Conservation (phyloP, 2,113 vertebrate species). For the Malaclemys terrapin region DNA sequence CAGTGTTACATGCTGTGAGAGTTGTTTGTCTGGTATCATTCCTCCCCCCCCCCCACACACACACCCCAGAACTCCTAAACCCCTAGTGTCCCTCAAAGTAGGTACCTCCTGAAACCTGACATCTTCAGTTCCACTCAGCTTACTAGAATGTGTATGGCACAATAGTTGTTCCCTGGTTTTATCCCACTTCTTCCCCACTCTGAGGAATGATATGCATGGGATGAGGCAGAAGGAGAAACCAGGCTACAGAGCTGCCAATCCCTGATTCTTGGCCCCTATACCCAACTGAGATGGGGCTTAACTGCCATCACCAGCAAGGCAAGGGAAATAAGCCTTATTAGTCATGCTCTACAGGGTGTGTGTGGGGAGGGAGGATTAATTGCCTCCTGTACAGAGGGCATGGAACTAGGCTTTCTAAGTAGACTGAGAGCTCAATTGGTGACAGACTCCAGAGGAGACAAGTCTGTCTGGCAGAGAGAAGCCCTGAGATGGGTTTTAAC, state of each 20-base stretch:
- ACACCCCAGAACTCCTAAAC: neutral
- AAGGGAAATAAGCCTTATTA: neutral
- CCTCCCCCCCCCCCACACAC: no score
- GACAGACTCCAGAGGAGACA: neutral
- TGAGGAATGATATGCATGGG: neutral
- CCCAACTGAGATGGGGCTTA: neutral
- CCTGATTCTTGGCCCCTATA: neutral
- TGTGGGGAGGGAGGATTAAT: neutral
- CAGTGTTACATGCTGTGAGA: neutral
- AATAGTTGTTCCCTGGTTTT: neutral
- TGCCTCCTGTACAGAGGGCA: neutral
- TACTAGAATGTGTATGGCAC: neutral
- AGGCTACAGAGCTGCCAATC: neutral
- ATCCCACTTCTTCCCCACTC: neutral
- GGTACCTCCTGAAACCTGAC: neutral
- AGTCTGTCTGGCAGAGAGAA: neutral
- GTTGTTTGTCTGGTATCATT: neutral
- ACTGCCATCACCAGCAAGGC: neutral
- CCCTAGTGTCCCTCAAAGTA: neutral
- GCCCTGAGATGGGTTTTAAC: neutral
- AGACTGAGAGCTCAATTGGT: neutral
- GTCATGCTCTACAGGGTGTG: neutral
- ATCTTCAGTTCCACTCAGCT: neutral
- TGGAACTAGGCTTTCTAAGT: neutral
- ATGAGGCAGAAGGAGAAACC: neutral